These are phyloP conservation scores for Centropyge bicolor DNA, from an alignment of 2,797 vertebrate species.

Conservation along the genomic window DNA sequence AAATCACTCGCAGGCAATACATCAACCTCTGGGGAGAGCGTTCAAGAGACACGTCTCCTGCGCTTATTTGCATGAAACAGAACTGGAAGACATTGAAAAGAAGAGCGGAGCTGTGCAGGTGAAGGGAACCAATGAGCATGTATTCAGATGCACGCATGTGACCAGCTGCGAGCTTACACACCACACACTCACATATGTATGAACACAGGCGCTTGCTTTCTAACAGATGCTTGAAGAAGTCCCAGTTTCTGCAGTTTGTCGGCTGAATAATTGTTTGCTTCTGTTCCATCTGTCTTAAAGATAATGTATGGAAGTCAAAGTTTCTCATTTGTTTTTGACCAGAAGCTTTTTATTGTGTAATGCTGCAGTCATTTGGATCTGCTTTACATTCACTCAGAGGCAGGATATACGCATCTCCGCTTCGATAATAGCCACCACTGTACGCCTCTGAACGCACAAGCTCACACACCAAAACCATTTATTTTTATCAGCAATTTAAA, in stretches of 20 bases:
- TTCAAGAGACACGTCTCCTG: slow-evolving; percentile 1
- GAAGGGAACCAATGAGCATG: slow-evolving; percentile 26
- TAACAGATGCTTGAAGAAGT: slow-evolving; percentile 15
- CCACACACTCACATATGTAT: slow-evolving; percentile 9
- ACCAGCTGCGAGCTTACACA: slow-evolving; percentile 1
- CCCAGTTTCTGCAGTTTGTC: background rate
- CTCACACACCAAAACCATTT: slow-evolving; percentile 44
- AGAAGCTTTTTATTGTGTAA: slow-evolving; percentile 4
- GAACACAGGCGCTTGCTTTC: background rate
- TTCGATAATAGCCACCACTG: slow-evolving; percentile 10
- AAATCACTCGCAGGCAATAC: slow-evolving; percentile 33
- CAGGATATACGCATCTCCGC: slow-evolving; percentile 2
- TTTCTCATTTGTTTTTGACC: background rate
- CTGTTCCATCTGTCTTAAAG: background rate
- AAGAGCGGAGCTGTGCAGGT: slow-evolving; percentile 9
- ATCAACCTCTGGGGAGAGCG: slow-evolving; percentile 18
- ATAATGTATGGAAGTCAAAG: slow-evolving; percentile 15
- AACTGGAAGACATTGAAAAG: slow-evolving; percentile 24
- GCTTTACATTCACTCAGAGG: background rate
- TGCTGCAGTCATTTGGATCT: background rate
- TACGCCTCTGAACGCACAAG: background rate
- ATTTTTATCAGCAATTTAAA: slow-evolving; percentile 64
- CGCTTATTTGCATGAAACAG: slow-evolving; percentile 31
- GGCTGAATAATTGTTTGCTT: background rate
- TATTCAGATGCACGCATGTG: slow-evolving; percentile 28